phyloP scores from a whole-genome alignment of 1,140 invertebrate genomes.

The Phthorimaea operculella region DNA sequence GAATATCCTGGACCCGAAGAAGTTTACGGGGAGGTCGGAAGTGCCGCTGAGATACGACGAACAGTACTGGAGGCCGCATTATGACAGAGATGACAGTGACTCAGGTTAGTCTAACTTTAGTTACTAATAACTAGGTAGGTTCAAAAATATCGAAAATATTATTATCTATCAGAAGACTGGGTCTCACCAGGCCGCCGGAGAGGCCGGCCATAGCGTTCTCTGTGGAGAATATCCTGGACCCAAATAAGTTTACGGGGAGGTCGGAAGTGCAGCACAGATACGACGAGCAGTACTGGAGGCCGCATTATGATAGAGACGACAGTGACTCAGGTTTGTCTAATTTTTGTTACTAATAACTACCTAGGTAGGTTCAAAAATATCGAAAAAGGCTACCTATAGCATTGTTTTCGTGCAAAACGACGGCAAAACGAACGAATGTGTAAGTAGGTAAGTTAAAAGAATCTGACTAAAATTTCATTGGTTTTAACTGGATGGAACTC shows the following conservation, averaged over 20 bases:
- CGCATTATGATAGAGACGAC: slow-evolving; percentile 68
- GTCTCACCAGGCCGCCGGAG: slow-evolving; percentile 51
- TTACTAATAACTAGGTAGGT: too few species aligned
- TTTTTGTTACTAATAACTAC: too few species aligned
- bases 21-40: slow-evolving; percentile 79
- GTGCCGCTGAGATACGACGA: slow-evolving; percentile 48
- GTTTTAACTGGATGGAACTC: too few species aligned
- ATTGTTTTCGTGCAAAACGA: too few species aligned
- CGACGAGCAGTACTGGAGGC: slow-evolving; percentile 70
- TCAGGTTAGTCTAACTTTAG: slow-evolving; percentile 64
- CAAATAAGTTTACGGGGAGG: slow-evolving; percentile 87
- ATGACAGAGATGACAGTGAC: slow-evolving; percentile 69
- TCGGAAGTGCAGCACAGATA: slow-evolving; percentile 47
- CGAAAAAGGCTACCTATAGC: too few species aligned
- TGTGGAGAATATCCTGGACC: slow-evolving; percentile 92
- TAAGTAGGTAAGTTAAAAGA: too few species aligned
- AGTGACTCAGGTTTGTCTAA: slow-evolving; percentile 68
- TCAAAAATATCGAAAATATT: too few species aligned
- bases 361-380: too few species aligned
- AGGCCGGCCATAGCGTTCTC: slow-evolving; percentile 78
- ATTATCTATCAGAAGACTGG: slow-evolving; percentile 41
- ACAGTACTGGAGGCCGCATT: slow-evolving; percentile 72
- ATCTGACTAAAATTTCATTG: too few species aligned
- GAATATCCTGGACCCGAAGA: slow-evolving; percentile 90
- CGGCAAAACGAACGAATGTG: too few species aligned